A percentile compares a stretch with the other conserved stretches of the same genome.
Conservation (phyloP, 2,888 invertebrate species). For the Lithosia quadra region DNA sequence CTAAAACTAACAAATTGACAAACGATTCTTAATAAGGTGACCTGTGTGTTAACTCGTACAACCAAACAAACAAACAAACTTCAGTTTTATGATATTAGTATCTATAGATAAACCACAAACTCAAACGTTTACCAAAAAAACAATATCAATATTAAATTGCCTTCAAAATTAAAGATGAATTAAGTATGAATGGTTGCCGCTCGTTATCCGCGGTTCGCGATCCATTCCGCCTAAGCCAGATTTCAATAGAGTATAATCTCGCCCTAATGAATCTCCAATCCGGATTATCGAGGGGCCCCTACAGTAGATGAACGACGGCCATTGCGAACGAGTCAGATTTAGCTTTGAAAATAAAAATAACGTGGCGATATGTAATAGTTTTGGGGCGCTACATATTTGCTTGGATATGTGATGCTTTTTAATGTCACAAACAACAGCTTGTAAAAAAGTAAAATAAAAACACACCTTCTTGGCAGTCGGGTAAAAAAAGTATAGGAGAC, state of each 20-base stretch:
- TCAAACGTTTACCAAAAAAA: background rate
- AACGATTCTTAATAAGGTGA: no score
- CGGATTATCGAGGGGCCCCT: constrained; percentile 82
- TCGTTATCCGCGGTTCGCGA: constrained; percentile 47
- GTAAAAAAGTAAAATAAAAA: no score
- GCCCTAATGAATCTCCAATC: constrained; percentile 87
- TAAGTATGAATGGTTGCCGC: constrained; percentile 36
- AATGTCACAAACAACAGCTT: no score
- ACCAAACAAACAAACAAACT: no score
- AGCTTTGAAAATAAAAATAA: constrained; percentile 76
- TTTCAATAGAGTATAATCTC: constrained; percentile 87
- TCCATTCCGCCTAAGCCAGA: constrained; percentile 79
- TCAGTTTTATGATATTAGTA: no score
- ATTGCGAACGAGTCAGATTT: constrained; percentile 76
- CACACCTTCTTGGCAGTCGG: no score
- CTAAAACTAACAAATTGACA: no score
- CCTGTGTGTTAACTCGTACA: no score
- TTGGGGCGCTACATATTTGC: background rate
- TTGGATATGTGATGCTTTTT: background rate
- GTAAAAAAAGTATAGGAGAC: no score
- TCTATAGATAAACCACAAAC: no score
- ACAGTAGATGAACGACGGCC: constrained; percentile 75
- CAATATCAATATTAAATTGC: constrained; percentile 20
- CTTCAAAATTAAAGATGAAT: constrained; percentile 36
- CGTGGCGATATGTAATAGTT: background rate